These are phyloP conservation scores for Poeciliopsis gracilis DNA, from an alignment of 2,797 vertebrate species.

Conservation along the genomic window DNA sequence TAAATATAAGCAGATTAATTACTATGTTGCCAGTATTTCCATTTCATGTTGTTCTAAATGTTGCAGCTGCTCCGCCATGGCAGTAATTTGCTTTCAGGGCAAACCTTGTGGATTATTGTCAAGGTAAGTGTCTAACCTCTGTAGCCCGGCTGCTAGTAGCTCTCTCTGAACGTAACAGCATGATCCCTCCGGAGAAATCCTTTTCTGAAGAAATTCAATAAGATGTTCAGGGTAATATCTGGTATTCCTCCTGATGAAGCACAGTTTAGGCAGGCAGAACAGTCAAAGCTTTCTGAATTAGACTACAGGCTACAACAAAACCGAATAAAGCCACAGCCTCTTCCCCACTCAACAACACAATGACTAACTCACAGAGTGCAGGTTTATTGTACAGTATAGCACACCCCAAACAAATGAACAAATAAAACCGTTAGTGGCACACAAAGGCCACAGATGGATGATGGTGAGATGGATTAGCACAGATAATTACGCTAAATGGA, in stretches of 20 bases:
- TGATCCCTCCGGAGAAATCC: conserved; percentile 65
- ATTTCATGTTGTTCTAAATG: not conserved
- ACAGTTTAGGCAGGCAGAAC: conserved; percentile 36
- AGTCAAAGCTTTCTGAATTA: conserved; percentile 40
- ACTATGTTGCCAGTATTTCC: not conserved
- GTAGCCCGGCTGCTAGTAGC: conserved; percentile 54
- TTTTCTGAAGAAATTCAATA: conserved; percentile 36
- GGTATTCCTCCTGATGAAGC: conserved; percentile 43
- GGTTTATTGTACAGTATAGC: conserved; percentile 65
- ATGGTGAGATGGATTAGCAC: not conserved
- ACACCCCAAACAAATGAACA: conserved; percentile 53
- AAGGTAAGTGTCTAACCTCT: conserved; percentile 73
- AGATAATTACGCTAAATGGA: conserved; percentile 2
- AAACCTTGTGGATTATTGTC: conserved; percentile 13
- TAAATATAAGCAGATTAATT: not conserved
- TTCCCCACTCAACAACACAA: conserved; percentile 53
- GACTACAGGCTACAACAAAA: conserved; percentile 59
- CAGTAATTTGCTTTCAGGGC: not conserved
- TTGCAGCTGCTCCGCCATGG: not conserved
- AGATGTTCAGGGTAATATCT: conserved; percentile 25
- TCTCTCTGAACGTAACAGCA: conserved; percentile 73
- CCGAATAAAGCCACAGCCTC: conserved; percentile 54
- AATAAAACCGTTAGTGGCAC: conserved; percentile 20
- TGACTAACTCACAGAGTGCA: conserved; percentile 58
- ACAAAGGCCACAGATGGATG: not conserved